phyloP scores from a whole-genome alignment of 2,113 vertebrate genomes.

The Sinocyclocheilus rhinocerous region DNA sequence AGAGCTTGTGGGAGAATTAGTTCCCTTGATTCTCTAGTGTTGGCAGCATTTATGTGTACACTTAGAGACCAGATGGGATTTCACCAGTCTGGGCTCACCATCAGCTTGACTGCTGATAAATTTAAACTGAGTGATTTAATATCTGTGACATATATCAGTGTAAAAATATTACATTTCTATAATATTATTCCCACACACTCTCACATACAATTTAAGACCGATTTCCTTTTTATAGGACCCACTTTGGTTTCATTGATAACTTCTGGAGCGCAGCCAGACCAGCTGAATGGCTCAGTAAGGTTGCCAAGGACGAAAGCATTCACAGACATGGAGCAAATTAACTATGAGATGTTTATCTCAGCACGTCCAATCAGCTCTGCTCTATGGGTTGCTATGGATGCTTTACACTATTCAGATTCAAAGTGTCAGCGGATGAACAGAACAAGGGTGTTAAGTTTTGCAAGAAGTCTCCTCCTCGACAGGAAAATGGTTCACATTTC shows the following conservation, averaged over 20 bases:
- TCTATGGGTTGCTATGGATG: constrained; percentile 32
- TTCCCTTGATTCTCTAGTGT: constrained; percentile 30
- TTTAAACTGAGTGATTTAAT: not conserved
- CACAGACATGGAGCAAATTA: constrained; percentile 44
- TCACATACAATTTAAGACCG: not conserved
- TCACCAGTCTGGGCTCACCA: constrained; percentile 12
- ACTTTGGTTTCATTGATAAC: constrained; percentile 31
- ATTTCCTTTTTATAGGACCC: constrained; percentile 15
- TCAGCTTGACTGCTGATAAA: not conserved
- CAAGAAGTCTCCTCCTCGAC: constrained; percentile 2
- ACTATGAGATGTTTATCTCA: constrained; percentile 37
- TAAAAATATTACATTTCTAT: not conserved
- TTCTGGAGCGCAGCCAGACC: constrained; percentile 15
- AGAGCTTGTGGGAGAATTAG: not conserved
- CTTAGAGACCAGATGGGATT: constrained; percentile 35
- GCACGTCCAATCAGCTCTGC: constrained; percentile 9
- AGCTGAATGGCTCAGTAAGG: not conserved
- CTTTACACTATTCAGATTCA: constrained; percentile 36
- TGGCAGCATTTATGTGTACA: not conserved
- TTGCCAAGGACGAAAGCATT: constrained; percentile 24
- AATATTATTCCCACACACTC: not conserved
- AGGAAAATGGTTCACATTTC: not conserved
- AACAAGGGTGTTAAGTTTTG: constrained; percentile 7
- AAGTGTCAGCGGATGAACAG: not conserved
- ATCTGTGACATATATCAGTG: not conserved